Evolutionary conservation across 92 coral and sea anemone genomes (phyloP), one percentile per base, ranked within the genome.

Genomic region (Umimayanthus chanpuru): DNA sequence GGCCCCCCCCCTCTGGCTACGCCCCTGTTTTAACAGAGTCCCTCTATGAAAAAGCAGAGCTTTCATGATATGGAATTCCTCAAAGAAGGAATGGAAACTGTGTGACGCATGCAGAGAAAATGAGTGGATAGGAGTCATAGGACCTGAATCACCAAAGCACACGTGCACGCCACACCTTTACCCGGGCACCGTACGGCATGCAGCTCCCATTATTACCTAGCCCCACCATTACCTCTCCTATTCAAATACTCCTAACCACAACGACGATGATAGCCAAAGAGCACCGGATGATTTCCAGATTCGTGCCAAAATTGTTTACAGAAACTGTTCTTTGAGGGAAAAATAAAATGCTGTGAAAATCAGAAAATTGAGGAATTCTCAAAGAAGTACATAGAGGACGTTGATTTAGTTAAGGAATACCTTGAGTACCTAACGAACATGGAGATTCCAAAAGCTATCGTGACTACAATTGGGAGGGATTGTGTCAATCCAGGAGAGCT

Each of bases 361-460:
- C 66, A 61, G 75, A 88, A 81, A 76, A 44, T 87, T 76, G 85
- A 86, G 58, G 90, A 77, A 18, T 87, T 85, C 66, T 21, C 81
- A 6, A 64, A 77, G 18, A 87, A 73, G 85, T 87, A 79, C 55
- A 76, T 89, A 49, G 89, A 77, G 23, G 49, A 53, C 61, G 23
- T 58, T 68, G 61, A 81, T n/a, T 64, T 81, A 25, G 12, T 39
- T 26, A 77, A 44, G 36, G 40, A 80, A 76, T 77, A 89, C 86
- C 75, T 90, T 58, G 89, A 85, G 55, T 89, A 90, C 67, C 81
- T 85, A 55, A 89, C 76, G 32, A 89, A 89, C 36, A 39, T 39
- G 53, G 76, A 84, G 61, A 72, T 50, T 80, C 85, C 77, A 87
- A 79, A 79, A 58, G 84, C 40, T 77, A 87, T 79, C 29, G 76